phyloP scores from a whole-genome alignment of 2,797 vertebrate species.

The Platyrinchus mystaceus region DNA sequence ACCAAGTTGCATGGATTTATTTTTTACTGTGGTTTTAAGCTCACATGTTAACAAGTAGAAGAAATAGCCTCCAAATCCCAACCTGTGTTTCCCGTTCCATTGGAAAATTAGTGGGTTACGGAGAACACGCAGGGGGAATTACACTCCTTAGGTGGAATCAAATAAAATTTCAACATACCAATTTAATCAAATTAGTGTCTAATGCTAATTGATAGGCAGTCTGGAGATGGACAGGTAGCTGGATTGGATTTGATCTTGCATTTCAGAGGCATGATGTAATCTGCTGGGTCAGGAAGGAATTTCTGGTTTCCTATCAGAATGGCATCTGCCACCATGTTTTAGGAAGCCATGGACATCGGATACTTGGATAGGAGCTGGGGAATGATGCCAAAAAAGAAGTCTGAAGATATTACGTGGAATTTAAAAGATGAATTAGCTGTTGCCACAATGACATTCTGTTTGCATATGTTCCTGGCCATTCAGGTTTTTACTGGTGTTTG shows the following conservation, averaged over 20 bases:
- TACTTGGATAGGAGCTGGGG: conserved; percentile 13
- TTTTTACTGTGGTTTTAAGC: conserved; percentile 50
- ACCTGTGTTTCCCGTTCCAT: conserved; percentile 50
- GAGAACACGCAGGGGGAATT: conserved; percentile 28
- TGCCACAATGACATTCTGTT: not conserved
- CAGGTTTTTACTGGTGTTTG: not conserved
- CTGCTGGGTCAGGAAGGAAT: conserved; percentile 47
- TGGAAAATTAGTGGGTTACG: conserved; percentile 46
- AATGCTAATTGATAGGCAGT: conserved; percentile 53
- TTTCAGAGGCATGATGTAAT: conserved; percentile 35
- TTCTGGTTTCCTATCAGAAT: conserved; percentile 37
- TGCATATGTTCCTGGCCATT: fast-evolving
- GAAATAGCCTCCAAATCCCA: conserved; percentile 31
- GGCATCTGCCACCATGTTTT: conserved; percentile 21
- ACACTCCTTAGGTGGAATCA: conserved; percentile 50
- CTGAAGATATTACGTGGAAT: conserved; percentile 29
- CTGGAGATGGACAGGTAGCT: conserved; percentile 41
- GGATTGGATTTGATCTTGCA: conserved; percentile 25
- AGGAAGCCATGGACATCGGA: not conserved
- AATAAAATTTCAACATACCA: conserved; percentile 52
- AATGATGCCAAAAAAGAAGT: not conserved
- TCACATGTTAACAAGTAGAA: conserved; percentile 53
- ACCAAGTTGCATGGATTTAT: conserved; percentile 15
- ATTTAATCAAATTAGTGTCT: conserved; percentile 64
- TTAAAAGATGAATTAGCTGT: not conserved